Conservation (phyloP, 2,113 vertebrate genomes). For the Antechinus flavipes region DNA sequence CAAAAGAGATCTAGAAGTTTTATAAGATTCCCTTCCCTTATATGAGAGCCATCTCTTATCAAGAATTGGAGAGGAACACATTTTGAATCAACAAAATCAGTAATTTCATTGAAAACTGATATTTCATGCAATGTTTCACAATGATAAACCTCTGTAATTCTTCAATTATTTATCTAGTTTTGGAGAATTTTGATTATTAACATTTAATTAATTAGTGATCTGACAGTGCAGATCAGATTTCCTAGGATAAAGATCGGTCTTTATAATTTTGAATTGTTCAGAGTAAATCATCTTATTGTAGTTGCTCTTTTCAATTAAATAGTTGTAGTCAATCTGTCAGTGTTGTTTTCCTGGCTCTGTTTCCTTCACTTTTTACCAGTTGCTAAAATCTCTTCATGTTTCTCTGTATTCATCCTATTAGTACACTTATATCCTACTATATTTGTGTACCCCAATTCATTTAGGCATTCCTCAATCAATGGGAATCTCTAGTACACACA, state of each 20-base stretch:
- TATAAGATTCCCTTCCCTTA: neutral
- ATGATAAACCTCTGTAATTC: neutral
- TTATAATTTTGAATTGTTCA: neutral
- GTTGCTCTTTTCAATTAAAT: neutral
- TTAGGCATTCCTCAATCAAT: neutral
- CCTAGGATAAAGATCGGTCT: neutral
- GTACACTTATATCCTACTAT: neutral
- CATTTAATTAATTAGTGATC: neutral
- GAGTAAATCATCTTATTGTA: neutral
- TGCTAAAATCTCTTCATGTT: neutral
- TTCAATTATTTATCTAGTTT: neutral
- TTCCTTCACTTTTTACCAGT: neutral
- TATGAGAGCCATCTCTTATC: neutral
- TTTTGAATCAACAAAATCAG: neutral
- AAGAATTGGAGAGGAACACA: accelerated
- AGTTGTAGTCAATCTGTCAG: neutral
- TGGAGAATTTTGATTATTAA: neutral
- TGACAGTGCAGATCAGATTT: neutral
- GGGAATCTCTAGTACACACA: neutral
- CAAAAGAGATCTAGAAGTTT: neutral
- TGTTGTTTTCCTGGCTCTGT: neutral
- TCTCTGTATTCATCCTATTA: neutral
- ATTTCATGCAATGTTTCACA: neutral
- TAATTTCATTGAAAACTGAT: neutral
- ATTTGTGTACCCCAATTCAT: neutral